phyloP scores from a whole-genome alignment of 1,140 invertebrate species.

The Hyles euphorbiae region DNA sequence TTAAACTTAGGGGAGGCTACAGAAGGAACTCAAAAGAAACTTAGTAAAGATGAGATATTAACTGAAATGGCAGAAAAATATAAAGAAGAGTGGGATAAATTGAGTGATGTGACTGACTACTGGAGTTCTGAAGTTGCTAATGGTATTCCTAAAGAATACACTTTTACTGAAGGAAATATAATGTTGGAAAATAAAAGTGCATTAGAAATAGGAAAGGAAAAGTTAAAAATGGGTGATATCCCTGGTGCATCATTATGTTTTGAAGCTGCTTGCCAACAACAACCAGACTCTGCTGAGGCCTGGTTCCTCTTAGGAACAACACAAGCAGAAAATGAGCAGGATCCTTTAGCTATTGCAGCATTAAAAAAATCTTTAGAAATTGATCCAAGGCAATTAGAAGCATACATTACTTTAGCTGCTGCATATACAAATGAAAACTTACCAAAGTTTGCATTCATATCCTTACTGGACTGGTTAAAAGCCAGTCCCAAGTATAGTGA shows the following conservation, averaged over 20 bases:
- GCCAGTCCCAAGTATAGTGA: conserved; percentile 90
- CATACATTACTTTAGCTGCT: conserved; percentile 93
- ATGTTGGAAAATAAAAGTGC: conserved; percentile 89
- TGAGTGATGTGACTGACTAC: conserved; percentile 62
- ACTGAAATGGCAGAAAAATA: conserved; percentile 68
- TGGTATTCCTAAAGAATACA: conserved; percentile 81
- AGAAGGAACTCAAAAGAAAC: conserved; percentile 40
- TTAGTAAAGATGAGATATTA: conserved; percentile 63
- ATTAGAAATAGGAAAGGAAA: conserved; percentile 89
- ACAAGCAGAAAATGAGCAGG: conserved; percentile 92
- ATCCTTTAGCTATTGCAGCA: conserved; percentile 92
- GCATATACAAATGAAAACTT: conserved; percentile 97
- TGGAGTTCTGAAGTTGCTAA: conserved; percentile 56
- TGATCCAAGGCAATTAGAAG: conserved; percentile 87
- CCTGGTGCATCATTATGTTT: conserved; percentile 97
- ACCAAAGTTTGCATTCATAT: conserved; percentile 83
- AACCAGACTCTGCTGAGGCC: conserved; percentile 87
- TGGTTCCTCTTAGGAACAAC: conserved; percentile 90
- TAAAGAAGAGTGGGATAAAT: conserved; percentile 71
- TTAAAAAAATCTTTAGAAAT: conserved; percentile 90
- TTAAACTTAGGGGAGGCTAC: conserved; percentile 61
- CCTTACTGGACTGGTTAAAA: conserved; percentile 89
- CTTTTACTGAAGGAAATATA: conserved; percentile 91
- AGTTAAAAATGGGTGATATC: conserved; percentile 90
- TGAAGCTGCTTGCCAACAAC: conserved; percentile 94